Percentiles rank a stretch among this genome's conserved stretches.
These are phyloP conservation scores for Macrochelys suwanniensis DNA, from an alignment of 2,797 vertebrate genomes.

Conservation along the genomic window DNA sequence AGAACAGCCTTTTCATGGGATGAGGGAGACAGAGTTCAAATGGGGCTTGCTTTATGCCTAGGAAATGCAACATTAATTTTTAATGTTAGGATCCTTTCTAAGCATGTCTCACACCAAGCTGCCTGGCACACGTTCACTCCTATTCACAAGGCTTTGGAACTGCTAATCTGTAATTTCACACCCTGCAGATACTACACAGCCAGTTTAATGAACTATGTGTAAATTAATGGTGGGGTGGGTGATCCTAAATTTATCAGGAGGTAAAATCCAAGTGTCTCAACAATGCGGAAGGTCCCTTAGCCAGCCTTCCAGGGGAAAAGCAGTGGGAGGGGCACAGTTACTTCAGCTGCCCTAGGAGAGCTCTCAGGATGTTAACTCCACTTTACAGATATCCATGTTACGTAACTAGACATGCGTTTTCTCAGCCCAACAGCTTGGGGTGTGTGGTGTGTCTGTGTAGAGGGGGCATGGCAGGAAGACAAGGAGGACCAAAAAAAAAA, in stretches of 20 bases:
- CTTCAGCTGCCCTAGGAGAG: not conserved
- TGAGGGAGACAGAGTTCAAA: not conserved
- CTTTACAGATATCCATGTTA: not conserved
- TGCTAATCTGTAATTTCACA: not conserved
- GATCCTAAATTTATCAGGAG: not conserved
- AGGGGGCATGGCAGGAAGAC: too few relatives aligned
- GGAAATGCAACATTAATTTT: not conserved
- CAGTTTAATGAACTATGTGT: not conserved
- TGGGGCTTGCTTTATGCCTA: not conserved
- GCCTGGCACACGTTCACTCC: fast-evolving
- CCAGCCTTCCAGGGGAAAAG: not conserved
- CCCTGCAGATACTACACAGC: not conserved
- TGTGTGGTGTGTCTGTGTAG: too few relatives aligned
- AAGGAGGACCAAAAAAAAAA: too few relatives aligned
- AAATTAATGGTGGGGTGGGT: not conserved
- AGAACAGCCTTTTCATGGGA: not conserved
- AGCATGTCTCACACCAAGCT: not conserved
- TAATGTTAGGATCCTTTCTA: not conserved
- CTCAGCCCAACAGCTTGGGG: too few relatives aligned
- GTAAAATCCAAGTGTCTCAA: not conserved
- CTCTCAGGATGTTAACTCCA: not conserved
- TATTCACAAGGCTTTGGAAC: fast-evolving
- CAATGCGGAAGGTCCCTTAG: not conserved
- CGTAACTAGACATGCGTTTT: not conserved
- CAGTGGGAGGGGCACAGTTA: not conserved